Conservation (phyloP, 1,140 invertebrate species). For the Sycophila sp. region DNA sequence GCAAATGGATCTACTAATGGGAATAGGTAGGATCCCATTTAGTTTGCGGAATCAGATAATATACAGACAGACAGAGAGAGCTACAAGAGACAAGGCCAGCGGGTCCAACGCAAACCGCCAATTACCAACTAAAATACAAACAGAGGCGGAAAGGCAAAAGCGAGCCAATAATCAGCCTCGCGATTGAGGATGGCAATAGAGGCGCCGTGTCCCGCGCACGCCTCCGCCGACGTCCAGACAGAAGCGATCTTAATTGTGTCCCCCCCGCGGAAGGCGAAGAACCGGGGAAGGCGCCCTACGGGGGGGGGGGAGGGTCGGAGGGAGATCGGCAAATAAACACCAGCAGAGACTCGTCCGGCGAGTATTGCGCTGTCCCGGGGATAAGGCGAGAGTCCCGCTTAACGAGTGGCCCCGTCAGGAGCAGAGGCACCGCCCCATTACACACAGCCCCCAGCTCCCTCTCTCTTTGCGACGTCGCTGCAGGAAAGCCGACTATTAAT, state of each 20-base stretch:
- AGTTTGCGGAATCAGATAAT: no score
- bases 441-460: no score
- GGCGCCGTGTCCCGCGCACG: no score
- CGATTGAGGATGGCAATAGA: background rate
- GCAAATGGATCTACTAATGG: background rate
- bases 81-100: background rate
- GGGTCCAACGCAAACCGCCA: background rate
- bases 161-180: background rate
- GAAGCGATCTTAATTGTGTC: background rate
- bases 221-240: background rate
- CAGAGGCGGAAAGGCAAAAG: background rate
- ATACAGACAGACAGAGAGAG: no score
- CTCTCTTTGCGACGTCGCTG: conserved; percentile 37
- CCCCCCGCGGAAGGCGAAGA: background rate
- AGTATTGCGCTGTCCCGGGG: background rate
- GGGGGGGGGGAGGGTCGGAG: conserved; percentile 17
- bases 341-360: background rate
- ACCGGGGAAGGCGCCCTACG: conserved; percentile 34
- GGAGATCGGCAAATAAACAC: conserved; percentile 24
- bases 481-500: conserved; percentile 64
- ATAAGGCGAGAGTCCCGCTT: conserved; percentile 23
- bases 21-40: no score
- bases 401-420: conserved; percentile 48
- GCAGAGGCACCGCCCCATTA: conserved; percentile 40
- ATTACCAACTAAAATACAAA: background rate